Base-by-base conservation (phyloP, 2,888 invertebrate genomes). In the Acholoe squamosa region DNA sequence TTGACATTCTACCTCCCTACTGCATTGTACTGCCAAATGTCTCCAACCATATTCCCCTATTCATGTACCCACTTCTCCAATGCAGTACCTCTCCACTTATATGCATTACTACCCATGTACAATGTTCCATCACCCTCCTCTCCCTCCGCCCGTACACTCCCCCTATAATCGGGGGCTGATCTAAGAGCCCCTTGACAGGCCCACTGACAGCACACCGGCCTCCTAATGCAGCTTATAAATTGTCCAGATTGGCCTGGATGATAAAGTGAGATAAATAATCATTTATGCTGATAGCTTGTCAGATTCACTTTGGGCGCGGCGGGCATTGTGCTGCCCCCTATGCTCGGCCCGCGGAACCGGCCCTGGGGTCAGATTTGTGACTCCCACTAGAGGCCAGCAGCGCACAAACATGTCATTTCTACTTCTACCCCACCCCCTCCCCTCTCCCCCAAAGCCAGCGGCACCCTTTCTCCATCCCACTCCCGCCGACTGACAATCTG, bases 251-350 rank as follows among this genome's bases (percentile, higher is more conserved):
- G 86, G 86, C 86, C 86, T 14, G 31, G 86, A 86, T 54, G 86
- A 86, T 86, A 86, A 86, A 86, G 86, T 86, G 86, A 86, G 86
- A 86, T 86, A 86, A 86, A 86, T 86, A 86, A 86, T 86, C 86
- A 86, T 86, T 86, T 86, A 86, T 86, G 86, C 33, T 86, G 86
- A 86, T 86, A 56, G 86, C 54, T 31, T 86, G 86, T 86, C 86
- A 86, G 86, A 86, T 86, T 86, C 86, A 86, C 86, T 86, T 86
- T 86, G 86, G 52, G 25, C 86, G 52, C 56, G 56, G 52, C 51
- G 34, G 25, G 33, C 43, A 84, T 84, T 84, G 84, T 84, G 43
- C 16, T n/a, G 61, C 61, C 61, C 61, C 61, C n/a, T 19, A n/a
- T 61, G 61, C 5, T 7, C 61, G 3, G 61, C 61, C 61, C 61